Base-by-base conservation (phyloP, 2,113 vertebrate species). In the Oncorhynchus tshawytscha region DNA sequence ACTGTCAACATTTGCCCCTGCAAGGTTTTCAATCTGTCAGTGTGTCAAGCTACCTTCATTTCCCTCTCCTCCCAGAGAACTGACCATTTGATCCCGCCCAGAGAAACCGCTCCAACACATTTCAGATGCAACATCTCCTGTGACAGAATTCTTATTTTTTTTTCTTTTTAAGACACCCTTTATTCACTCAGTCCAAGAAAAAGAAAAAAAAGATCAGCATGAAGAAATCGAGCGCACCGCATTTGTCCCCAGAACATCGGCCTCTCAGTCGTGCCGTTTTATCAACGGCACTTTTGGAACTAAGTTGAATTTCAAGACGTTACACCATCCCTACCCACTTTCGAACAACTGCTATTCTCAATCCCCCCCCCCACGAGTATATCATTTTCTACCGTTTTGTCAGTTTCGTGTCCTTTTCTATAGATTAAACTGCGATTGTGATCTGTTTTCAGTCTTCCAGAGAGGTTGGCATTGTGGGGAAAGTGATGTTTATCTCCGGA, bases 401-500 rank as follows among this genome's bases (percentile, higher is more conserved):
- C 79, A 82, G 82, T 62, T 81, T 45, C 39, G 69, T 81, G 79
- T 81, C 39, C 3, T 2, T 67, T 74, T 80, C 84, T 87, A 80
- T 49, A 91, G 86, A 91, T 93, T 89, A 88, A 85, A 84, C 84
- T 89, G 82, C 24, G 39, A 89, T 74, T 85, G 91, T 81, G 51
- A 88, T 71, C 49, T 90, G 67, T 82, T 89, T 91, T 80, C 88
- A 79, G 78, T 89, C 72, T 78, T 90, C 72, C 65, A 80, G 81
- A 84, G 85, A 92, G 88, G 86, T 87, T 69, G 72, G 20, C 62
- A 82, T 70, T 75, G 82, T 75, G 85, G 79, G 85, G 78, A 80
- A 84, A 85, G 86, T 84, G 87, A 93, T 91, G 78, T 27, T 22
- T 89, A 92, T 93, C 90, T 77, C 76, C 81, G 64, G 87, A 84